Evolutionary conservation across 2,113 vertebrate species (phyloP).

Genomic region (Corapipo altera): DNA sequence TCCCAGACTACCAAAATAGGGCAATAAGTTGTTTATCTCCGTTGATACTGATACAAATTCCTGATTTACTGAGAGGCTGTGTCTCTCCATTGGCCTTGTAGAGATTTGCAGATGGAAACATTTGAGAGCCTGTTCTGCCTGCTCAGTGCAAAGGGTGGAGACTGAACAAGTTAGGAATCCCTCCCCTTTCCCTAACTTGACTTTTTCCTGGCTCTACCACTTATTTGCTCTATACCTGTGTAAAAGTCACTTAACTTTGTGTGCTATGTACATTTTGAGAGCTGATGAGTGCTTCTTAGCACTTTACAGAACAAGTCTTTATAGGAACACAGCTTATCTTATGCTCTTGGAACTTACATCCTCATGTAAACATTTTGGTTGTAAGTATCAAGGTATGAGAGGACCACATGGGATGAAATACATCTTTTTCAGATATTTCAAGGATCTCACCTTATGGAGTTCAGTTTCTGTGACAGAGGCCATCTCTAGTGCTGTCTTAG

Average conservation of each 20-base stretch:
- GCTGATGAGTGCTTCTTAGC: not conserved
- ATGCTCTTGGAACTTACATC: not conserved
- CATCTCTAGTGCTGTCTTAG: not conserved
- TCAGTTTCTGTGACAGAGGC: not conserved
- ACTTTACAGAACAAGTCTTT: not conserved
- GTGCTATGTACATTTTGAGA: not conserved
- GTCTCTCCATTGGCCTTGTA: rapidly evolving
- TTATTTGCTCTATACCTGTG: not conserved
- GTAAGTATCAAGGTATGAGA: not conserved
- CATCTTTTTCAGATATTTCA: not conserved
- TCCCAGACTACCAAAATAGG: not conserved
- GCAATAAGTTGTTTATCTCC: not conserved
- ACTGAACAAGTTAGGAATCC: not conserved
- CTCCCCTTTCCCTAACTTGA: not conserved
- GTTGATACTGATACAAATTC: not conserved
- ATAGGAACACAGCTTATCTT: not conserved
- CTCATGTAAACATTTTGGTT: not conserved
- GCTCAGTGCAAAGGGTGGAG: not conserved
- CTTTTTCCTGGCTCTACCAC: not conserved
- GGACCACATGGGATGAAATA: not conserved
- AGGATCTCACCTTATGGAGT: not conserved
- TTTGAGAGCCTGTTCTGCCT: not conserved
- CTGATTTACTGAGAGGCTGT: not conserved
- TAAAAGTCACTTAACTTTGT: not conserved
- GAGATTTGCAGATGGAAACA: not conserved